Base-by-base conservation (phyloP, 2,797 vertebrate genomes). In the Cercopithecus mitis region DNA sequence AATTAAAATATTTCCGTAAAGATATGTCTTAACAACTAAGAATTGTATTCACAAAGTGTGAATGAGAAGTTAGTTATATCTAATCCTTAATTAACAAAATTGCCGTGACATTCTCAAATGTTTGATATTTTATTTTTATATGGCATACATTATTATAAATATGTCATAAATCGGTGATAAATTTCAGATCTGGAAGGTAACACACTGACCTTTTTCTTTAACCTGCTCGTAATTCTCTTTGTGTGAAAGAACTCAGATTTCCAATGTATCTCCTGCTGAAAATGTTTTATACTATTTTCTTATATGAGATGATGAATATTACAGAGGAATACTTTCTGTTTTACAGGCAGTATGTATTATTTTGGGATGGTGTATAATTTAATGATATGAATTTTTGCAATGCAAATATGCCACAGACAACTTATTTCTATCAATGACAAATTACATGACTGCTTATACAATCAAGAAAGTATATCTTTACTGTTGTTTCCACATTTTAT, bases 111-210 rank as follows among this genome's bases (percentile, higher is more conserved):
- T 24, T 70, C 50, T 93, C 81, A 45, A 81, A 50, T 15, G 30
- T 13, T 79, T 84, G 7, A 5, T 57, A 75, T 43, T 97, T 94
- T 91, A 57, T 75, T 88, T 97, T 84, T 52, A 93, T 7, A 33
- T 13, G 7, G 8, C 20, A 47, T 11, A 92, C 27, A 76, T 90
- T 52, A 55, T 47, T 52, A 55, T 52, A 76, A 86, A 70, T 47
- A 75, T 24, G 52, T 91, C 27, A 72, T 77, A 39, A 76, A 86
- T 36, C 47, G 27, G 57, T 75, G 39, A 83, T 2, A 90, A n/a
- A 87, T 88, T 41, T 95, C 72, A 64, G 14, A 88, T 82, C 12
- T 84, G 39, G 14, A 50, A 76, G 39, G 52, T 50, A 52, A 57
- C 58, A 87, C 27, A 67, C 17, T 30, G 43, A 39, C 39, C 13